Evolutionary conservation across 2,888 invertebrate species (phyloP), one percentile per base, ranked within the genome.

Genomic region (Mesorhabditis spiculigera): DNA sequence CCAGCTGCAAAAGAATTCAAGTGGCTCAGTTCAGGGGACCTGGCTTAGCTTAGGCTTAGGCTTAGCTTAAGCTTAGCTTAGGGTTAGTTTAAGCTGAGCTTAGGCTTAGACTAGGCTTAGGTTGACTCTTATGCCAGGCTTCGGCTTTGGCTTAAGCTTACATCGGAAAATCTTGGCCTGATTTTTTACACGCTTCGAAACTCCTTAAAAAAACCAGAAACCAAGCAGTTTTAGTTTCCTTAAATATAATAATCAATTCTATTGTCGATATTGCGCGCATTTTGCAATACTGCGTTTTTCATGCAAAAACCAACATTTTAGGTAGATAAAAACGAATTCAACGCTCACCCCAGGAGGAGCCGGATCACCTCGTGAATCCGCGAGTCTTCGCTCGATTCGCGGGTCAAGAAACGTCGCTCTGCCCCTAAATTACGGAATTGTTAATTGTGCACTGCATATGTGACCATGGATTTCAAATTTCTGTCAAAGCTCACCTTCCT

Each of bases 341-440:
- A n/a, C 8, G n/a, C 58, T 50, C 8, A 50, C 58, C 58, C 58
- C 8, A 95, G 92, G 66, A 99, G 89, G 61, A 95, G 91, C 81
- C 82, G 72, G 61, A 82, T 76, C 43, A 85, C 77, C 71, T 85
- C 82, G 6, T 73, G 70, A 43, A 86, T 70, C 45, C 93, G 92
- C 0, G 93, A 91, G 87, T 95, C 93, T 72, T 92, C 92, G 75
- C 92, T 90, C 0, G 94, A 94, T 75, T 91, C 90, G 0, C 93
- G 92, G 83, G 95, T 94, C 79, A 98, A 92, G 88, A 97, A 94
- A 8, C 95, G 94, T 77, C 97, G 90, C 88, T 95, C 95, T 87
- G 97, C 97, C 88, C 94, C 94, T 85, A 68, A 42, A 79, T 69
- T 63, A 62, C 50, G 13, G 5, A 67, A 4, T n/a, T 28, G 63